Evolutionary conservation across 2,113 vertebrate species (phyloP).

Genomic region (Cephalopterus ornatus): DNA sequence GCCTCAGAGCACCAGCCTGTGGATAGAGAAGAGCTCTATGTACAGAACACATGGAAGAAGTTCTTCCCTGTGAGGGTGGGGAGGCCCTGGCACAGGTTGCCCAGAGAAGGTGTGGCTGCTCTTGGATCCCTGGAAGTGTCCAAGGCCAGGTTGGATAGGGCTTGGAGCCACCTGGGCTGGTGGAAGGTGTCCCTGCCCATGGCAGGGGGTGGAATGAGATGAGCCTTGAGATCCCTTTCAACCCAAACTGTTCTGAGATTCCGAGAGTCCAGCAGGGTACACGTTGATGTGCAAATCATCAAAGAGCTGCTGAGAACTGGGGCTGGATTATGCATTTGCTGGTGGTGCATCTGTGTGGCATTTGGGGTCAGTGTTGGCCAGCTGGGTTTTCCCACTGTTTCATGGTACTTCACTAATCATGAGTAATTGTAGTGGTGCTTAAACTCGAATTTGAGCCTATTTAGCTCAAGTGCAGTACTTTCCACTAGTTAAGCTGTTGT

Average conservation of each 20-base stretch:
- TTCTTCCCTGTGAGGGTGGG: background rate
- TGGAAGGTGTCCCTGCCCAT: background rate
- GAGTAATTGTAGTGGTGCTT: background rate
- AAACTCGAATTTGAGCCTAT: background rate
- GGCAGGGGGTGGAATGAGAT: background rate
- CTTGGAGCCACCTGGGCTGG: background rate
- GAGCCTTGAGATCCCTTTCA: background rate
- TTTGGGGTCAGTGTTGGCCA: background rate
- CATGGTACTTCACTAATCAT: background rate
- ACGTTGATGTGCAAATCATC: background rate
- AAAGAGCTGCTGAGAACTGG: background rate
- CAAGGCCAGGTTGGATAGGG: background rate
- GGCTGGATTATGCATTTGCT: background rate
- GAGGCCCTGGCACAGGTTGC: background rate
- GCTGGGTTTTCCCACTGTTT: background rate
- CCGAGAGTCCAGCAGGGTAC: background rate
- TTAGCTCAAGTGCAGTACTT: background rate
- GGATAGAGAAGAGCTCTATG: background rate
- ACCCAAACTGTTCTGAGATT: background rate
- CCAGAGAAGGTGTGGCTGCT: background rate
- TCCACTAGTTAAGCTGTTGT: background rate
- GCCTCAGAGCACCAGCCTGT: background rate
- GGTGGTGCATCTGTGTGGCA: background rate
- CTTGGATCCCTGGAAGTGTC: background rate
- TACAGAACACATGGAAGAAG: background rate